phyloP scores from a whole-genome alignment of 2,888 invertebrate genomes.

The Brenthis ino region DNA sequence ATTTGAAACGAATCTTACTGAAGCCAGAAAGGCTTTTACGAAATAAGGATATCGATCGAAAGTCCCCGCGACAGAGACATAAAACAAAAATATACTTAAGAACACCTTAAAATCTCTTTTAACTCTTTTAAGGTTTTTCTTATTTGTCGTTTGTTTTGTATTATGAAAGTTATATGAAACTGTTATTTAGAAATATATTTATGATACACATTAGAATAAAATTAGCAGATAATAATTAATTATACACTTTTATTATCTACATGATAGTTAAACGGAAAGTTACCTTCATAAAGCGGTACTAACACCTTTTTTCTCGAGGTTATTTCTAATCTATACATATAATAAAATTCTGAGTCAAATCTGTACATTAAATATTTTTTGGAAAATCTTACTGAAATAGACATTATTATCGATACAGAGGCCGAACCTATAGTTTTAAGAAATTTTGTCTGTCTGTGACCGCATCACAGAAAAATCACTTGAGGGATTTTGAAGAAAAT shows the following conservation, averaged over 20 bases:
- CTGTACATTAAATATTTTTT: too few species aligned
- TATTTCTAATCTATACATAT: conserved; percentile 58
- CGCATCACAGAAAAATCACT: too few species aligned
- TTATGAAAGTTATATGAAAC: too few species aligned
- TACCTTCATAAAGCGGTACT: neutral
- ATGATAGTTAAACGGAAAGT: neutral
- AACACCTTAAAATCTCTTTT: neutral
- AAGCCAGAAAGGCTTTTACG: conserved; percentile 56
- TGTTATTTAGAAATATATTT: too few species aligned
- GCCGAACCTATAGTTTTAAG: too few species aligned
- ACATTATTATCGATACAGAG: too few species aligned
- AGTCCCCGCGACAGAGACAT: conserved; percentile 39
- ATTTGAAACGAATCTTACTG: conserved; percentile 51
- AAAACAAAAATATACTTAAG: conserved; percentile 28
- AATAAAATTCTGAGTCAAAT: too few species aligned
- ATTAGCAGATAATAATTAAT: too few species aligned
- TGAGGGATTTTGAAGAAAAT: too few species aligned
- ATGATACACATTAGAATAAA: too few species aligned
- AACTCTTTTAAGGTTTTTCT: neutral
- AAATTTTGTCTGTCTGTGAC: too few species aligned
- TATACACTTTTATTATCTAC: neutral
- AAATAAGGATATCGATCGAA: conserved; percentile 55
- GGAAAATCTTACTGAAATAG: too few species aligned
- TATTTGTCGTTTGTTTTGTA: conserved; percentile 13
- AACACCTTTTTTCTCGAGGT: conserved; percentile 6